Base-by-base conservation (phyloP, 2,797 vertebrate species). In the Enteromius viviparus region DNA sequence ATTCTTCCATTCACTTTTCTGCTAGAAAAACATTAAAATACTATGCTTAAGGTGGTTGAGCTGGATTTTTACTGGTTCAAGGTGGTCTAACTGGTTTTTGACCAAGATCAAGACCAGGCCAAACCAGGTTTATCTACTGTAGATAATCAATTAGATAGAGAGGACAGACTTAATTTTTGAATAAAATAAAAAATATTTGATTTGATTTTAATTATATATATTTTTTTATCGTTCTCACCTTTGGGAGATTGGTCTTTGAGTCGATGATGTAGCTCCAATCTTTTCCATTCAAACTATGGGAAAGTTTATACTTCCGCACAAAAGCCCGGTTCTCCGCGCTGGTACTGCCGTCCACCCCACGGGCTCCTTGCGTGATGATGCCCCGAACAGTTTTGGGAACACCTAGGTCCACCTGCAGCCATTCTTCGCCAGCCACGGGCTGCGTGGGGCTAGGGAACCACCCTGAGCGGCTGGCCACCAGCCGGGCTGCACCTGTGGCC, bases 401-500 rank as follows among this genome's bases (percentile, higher is more conserved):
- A 0, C 96, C 97, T 11, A 99, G 95, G 89, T 99, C 97, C 82
- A 96, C 97, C 92, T 99, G 98, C 12, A 99, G 92, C 98, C 98
- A 99, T 86, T 99, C 97, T 78, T 98, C 97, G 9, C 97, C 97
- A 0, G 96, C 96, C 82, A 97, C 94, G 3, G 97, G 96, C 77
- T 97, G 96, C 0, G 97, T 94, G 2, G 96, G 89, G 32, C 93
- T 95, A 1, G 98, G 97, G 88, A 98, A 99, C 98, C 98, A 99
- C 32, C 98, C 98, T 0, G 97, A 97, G 42, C 97, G 95, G 90
- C 97, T 98, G 93, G 97, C 97, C 87, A 99, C 96, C 83, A 99
- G 93, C 62, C 98, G 95, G 42, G 98, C 97, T 0, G 96, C 93
- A 1, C 97, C 97, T 89, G 97, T 96, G 70, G 95, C 96, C 94